A percentile compares a stretch with the other conserved stretches of the same genome.
Evolutionary conservation across 1,140 invertebrate genomes (phyloP).

Genomic region (Musca vetustissima): DNA sequence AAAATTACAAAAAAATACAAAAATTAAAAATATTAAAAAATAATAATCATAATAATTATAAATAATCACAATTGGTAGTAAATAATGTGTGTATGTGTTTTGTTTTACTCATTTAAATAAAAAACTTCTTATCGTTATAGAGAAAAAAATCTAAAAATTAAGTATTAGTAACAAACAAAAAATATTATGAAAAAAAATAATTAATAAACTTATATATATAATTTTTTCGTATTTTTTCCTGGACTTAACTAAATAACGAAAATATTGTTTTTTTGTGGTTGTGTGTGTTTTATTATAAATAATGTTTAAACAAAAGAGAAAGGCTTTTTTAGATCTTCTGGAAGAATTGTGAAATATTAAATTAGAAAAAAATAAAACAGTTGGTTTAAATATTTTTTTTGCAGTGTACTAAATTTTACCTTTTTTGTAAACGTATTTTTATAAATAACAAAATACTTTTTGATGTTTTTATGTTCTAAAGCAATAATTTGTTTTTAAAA

Average conservation of each 20-base stretch:
- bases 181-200: neutral
- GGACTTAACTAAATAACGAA: slow-evolving; percentile 26
- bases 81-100: too few species aligned
- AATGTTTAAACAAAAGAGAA: neutral
- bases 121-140: neutral
- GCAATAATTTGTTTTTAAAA: too few species aligned
- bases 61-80: slow-evolving; percentile 12
- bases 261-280: neutral
- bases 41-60: too few species aligned
- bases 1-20: neutral
- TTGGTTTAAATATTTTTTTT: too few species aligned
- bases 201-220: slow-evolving; percentile 10
- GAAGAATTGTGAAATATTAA: too few species aligned
- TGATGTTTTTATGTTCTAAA: too few species aligned
- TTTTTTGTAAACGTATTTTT: too few species aligned
- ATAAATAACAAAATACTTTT: too few species aligned
- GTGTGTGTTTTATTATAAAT: neutral
- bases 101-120: neutral
- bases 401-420: too few species aligned
- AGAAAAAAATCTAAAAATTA: neutral
- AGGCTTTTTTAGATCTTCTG: too few species aligned
- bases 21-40: too few species aligned
- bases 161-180: neutral
- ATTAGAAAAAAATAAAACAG: too few species aligned
- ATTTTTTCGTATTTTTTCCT: neutral